Conservation (phyloP, 1,140 invertebrate species). For the Ceratina calcarata region DNA sequence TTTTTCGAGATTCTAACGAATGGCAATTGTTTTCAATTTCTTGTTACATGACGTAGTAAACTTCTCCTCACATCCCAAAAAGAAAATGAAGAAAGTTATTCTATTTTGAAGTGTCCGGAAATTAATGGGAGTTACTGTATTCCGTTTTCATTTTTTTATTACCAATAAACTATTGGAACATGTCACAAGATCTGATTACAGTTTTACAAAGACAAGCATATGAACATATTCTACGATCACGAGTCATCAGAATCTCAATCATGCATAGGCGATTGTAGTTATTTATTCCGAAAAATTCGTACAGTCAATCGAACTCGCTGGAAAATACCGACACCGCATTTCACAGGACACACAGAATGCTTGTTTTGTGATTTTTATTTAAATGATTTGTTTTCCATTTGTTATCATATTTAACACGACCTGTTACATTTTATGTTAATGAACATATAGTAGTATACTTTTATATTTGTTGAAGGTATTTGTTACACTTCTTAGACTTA, state of each 20-base stretch:
- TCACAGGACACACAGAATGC: slow-evolving; percentile 31
- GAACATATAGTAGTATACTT: slow-evolving; percentile 56
- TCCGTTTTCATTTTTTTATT: too few relatives aligned
- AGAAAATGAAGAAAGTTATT: too few relatives aligned
- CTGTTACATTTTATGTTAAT: slow-evolving; percentile 65
- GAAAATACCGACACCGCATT: slow-evolving; percentile 18
- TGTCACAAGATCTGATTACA: slow-evolving; percentile 45
- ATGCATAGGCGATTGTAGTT: slow-evolving; percentile 44
- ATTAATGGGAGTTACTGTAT: too few relatives aligned
- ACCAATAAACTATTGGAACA: slow-evolving; percentile 41
- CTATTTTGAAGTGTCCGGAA: too few relatives aligned
- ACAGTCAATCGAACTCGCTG: slow-evolving; percentile 35
- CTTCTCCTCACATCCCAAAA: too few relatives aligned
- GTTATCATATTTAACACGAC: slow-evolving; percentile 56
- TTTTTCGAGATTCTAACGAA: too few relatives aligned
- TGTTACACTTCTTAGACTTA: slow-evolving; percentile 46
- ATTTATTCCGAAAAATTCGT: slow-evolving; percentile 46
- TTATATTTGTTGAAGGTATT: slow-evolving; percentile 60
- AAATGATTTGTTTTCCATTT: slow-evolving; percentile 59
- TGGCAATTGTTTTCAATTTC: too few relatives aligned
- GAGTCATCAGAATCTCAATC: slow-evolving; percentile 55
- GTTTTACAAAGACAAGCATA: slow-evolving; percentile 38
- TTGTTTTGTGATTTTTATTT: slow-evolving; percentile 60
- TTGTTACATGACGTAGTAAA: too few relatives aligned
- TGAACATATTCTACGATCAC: slow-evolving; percentile 54